Conservation (phyloP, 2,797 vertebrate genomes). For the Bradypodion ventrale region DNA sequence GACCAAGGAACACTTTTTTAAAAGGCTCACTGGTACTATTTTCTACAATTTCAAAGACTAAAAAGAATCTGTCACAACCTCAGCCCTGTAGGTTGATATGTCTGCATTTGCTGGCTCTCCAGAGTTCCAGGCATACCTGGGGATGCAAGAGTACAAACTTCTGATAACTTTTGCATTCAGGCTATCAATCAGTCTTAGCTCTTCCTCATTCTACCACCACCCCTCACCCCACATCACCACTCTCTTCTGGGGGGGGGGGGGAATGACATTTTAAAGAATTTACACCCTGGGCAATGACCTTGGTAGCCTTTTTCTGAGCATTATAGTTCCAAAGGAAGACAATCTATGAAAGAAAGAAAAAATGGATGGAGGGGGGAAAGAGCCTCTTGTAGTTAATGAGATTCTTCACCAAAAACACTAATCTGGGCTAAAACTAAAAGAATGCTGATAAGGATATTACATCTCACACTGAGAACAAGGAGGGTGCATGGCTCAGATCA, state of each 20-base stretch:
- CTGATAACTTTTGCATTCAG: not conserved
- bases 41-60: not conserved
- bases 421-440: conserved; percentile 86
- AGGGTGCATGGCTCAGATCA: conserved; percentile 81
- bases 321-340: conserved; percentile 84
- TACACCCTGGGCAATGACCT: conserved; percentile 82
- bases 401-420: conserved; percentile 83
- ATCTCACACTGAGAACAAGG: conserved; percentile 81
- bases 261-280: conserved; percentile 74
- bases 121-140: not conserved
- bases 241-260: no score
- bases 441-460: conserved; percentile 86
- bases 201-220: no score
- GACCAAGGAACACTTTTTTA: not conserved
- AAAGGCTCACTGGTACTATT: not conserved
- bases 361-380: conserved; percentile 69
- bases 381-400: conserved; percentile 81
- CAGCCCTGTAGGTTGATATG: not conserved
- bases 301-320: conserved; percentile 73
- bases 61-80: not conserved
- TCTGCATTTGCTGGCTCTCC: not conserved
- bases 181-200: not conserved
- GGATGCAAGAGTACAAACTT: not conserved
- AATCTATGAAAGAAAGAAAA: conserved; percentile 64
- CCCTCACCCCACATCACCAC: no score